Evolutionary conservation across 2,797 vertebrate species (phyloP), one percentile per base, ranked within the genome.

Genomic region (Coccyzus lansbergi): DNA sequence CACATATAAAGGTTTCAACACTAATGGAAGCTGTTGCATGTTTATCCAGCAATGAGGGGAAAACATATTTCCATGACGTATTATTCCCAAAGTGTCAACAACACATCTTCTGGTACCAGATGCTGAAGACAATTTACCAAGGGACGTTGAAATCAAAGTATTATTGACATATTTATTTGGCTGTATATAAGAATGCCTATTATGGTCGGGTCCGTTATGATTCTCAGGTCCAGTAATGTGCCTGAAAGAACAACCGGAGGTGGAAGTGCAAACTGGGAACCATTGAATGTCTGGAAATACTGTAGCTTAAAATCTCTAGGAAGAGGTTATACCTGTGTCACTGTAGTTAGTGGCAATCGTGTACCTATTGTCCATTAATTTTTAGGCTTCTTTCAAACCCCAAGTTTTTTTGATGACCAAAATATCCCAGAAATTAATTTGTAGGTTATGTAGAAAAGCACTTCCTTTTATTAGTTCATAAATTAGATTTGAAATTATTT

Each of bases 391-490:
- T 34, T 26, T 16, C 28, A 5, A 18, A 33, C 7, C 4, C 16
- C 46, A 71, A 48, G 10, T 26, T 24, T 31, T 88, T 83, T 60
- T 72, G 19, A 76, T 3, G 2, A 72, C 12, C 10, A 60, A 71
- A 58, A 46, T 12, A 1, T 65, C 69, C 4, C 31, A 65, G 64
- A 44, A 63, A 48, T 25, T 26, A 40, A 46, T 4, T 56, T 65
- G 3, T 5, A 25, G 3, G 0, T 36, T 46, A 3, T 55, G 10
- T 63, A 44, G 15, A 70, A 79, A 49, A 13, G 0, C 21, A 6
- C 5, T 56, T 52, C 2, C 2, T 69, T 65, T n/a, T n/a, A 3
- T 60, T 74, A 40, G 5, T 49, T 67, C 33, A 67, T 70, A 64
- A 70, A 25, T n/a, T n/a, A 2, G 21, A 36, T 64, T 64, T 64